Evolutionary conservation across 2,113 vertebrate species (phyloP).

Genomic region (Prionailurus viverrinus): DNA sequence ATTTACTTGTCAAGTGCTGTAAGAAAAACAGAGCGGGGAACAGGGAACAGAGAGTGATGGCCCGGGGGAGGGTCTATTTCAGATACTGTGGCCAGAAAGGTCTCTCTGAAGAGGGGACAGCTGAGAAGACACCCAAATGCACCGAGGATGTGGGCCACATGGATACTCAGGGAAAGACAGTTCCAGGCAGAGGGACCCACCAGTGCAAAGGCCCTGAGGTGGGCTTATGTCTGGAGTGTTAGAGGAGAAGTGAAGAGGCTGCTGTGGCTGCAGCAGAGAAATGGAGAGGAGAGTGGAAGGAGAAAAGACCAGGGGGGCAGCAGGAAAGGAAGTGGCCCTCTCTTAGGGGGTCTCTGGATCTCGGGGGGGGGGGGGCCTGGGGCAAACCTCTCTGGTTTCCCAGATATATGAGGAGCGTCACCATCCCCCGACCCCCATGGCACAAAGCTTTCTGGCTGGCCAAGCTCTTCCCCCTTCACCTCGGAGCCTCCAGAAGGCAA

Average conservation of each 20-base stretch:
- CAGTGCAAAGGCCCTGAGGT: slow-evolving; percentile 1
- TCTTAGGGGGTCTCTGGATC: neutral
- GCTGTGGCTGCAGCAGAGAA: neutral
- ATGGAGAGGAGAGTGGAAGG: neutral
- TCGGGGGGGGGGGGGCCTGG: neutral
- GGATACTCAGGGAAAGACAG: neutral
- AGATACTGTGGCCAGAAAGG: neutral
- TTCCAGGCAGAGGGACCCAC: neutral
- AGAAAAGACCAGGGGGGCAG: neutral
- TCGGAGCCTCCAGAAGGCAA: neutral
- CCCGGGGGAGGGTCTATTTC: no score
- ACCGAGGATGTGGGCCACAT: accelerated
- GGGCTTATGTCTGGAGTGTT: neutral
- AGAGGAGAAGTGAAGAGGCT: neutral
- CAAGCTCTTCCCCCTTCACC: neutral
- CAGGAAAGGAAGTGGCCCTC: neutral
- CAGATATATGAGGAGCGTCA: neutral
- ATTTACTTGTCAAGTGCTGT: neutral
- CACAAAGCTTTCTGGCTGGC: neutral
- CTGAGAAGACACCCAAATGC: neutral
- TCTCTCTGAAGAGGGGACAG: neutral
- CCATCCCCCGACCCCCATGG: neutral
- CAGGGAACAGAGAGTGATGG: neutral
- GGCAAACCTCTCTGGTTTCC: neutral
- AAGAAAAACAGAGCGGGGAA: neutral